phyloP scores from a whole-genome alignment of 2,888 invertebrate genomes.

The Deroplatys truncata region DNA sequence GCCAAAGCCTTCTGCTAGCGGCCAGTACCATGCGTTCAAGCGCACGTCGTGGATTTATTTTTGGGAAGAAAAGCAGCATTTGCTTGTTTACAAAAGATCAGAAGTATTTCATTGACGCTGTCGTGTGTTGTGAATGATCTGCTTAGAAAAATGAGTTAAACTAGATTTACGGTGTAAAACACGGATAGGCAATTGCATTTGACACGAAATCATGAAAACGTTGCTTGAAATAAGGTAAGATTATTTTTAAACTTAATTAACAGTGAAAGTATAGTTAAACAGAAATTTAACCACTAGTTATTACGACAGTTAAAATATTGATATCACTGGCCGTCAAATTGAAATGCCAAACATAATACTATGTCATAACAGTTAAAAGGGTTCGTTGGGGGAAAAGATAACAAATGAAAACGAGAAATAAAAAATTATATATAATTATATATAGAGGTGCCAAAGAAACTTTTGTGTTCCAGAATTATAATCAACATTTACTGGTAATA shows the following conservation, averaged over 20 bases:
- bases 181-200: background rate
- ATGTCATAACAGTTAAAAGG: too few relatives aligned
- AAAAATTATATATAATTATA: too few relatives aligned
- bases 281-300: too few relatives aligned
- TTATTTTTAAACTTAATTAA: background rate
- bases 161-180: background rate
- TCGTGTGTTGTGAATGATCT: background rate
- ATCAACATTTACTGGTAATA: too few relatives aligned
- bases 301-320: too few relatives aligned
- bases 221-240: background rate
- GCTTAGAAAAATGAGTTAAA: background rate
- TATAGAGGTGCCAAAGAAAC: too few relatives aligned
- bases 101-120: background rate
- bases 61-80: background rate
- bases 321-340: too few relatives aligned
- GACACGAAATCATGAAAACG: background rate
- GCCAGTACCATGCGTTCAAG: background rate
- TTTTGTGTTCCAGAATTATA: too few relatives aligned
- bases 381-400: too few relatives aligned
- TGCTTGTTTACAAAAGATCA: background rate
- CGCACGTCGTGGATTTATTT: background rate
- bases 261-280: background rate
- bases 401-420: too few relatives aligned
- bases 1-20: background rate
- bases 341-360: too few relatives aligned